Base-by-base conservation (phyloP, 2,797 vertebrate genomes). In the Helostoma temminkii region DNA sequence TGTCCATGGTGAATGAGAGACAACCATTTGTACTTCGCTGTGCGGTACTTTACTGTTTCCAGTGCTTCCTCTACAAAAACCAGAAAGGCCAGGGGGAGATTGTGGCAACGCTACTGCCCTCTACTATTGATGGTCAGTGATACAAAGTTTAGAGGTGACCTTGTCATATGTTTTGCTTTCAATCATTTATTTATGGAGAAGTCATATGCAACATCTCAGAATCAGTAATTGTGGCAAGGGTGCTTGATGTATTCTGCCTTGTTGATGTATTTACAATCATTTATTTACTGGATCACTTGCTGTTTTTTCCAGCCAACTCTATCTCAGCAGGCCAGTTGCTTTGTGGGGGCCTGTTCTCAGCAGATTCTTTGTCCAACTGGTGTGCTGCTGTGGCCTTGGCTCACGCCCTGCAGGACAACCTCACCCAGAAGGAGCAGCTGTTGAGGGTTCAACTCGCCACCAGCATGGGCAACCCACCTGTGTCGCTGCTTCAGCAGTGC, bases 1-100 rank as follows among this genome's bases (percentile, higher is more conserved):
- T 99, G 97, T 99, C 98, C 79, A 99, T 99, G 98, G 98, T 99
- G 12, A 99, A 99, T 0, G 98, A 99, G 84, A 92, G 97, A 63
- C 98, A 99, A 81, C 98, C 98, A 0, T 99, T 99, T 15, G 98
- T 99, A 36, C 93, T 99, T 6, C 97, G 98, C 41, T 99, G 98
- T 49, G 98, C 98, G 0, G 98, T 99, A 47, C 96, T 99, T 54
- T 99, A 99, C 82, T 99, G 98, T 66, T 99, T 99, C 92, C 97
- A 99, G 91, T 99, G 98, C 88, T 99, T 99, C 82, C 91, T 99
- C 6, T 99, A 98, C 89, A 98, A 96, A 88, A 99, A 99, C 86
- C 96, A 97, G 62, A 98, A 97, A 81, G 97, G 98, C 54, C 98
- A 99, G 83, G 96, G 95, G 18, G 97, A 99, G 85, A 98, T 99